These are phyloP conservation scores for Acanthisitta chloris DNA, from an alignment of 2,113 vertebrate genomes.

Conservation along the genomic window DNA sequence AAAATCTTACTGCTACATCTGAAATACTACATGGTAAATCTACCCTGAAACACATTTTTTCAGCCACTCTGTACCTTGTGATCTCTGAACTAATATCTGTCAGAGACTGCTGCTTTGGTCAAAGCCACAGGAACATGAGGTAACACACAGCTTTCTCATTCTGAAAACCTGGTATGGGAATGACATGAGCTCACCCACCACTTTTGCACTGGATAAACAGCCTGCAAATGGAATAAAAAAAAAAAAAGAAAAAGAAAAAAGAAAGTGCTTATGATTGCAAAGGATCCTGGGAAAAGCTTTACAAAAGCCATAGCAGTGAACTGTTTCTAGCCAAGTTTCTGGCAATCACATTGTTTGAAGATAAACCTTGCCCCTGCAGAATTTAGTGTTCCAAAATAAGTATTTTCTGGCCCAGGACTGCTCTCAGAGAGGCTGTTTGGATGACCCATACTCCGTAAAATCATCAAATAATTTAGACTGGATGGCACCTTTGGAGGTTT, in stretches of 20 bases:
- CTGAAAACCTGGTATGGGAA: conserved; percentile 5
- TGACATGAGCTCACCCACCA: conserved; percentile 21
- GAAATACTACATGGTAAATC: not conserved
- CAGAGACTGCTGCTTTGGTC: not conserved
- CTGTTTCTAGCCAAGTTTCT: not conserved
- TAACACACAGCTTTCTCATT: conserved; percentile 21
- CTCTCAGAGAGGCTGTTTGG: not conserved
- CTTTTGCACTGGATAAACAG: conserved; percentile 19
- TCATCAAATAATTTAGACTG: not conserved
- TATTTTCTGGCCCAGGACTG: not conserved
- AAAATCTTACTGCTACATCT: not conserved
- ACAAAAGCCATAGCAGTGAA: not conserved
- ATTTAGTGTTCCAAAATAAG: not conserved
- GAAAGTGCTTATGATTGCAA: not conserved
- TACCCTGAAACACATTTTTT: not conserved
- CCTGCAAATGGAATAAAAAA: not conserved
- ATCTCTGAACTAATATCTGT: conserved; percentile 10
- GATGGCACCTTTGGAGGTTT: not conserved
- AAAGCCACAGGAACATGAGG: conserved; percentile 22
- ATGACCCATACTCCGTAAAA: not conserved
- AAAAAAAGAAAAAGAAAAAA: not conserved
- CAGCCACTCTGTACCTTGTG: not conserved
- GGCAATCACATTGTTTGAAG: not conserved
- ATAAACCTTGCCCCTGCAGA: not conserved
- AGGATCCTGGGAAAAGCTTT: not conserved